These are phyloP conservation scores for Talpa occidentalis DNA, from an alignment of 2,113 vertebrate species.

Conservation along the genomic window DNA sequence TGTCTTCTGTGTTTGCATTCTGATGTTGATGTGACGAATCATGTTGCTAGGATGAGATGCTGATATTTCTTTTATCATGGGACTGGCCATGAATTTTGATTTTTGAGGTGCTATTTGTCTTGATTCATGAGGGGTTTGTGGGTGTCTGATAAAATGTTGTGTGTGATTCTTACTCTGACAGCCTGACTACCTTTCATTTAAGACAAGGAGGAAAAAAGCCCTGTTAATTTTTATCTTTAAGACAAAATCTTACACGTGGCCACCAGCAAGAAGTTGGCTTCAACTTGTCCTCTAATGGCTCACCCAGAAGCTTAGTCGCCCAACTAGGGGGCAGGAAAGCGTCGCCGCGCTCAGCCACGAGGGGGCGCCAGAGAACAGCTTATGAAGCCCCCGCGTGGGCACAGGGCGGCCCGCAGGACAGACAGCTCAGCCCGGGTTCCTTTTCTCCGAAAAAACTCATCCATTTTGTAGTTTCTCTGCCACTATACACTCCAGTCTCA, in stretches of 20 bases:
- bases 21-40: too few relatives aligned
- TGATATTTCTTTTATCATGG: not conserved
- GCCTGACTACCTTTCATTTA: not conserved
- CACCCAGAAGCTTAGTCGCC: not conserved
- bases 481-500: not conserved
- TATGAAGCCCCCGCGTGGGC: not conserved
- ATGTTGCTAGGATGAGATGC: not conserved
- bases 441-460: slow-evolving; percentile 31
- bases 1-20: not conserved
- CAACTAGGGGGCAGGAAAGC: not conserved
- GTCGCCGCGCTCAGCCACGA: not conserved
- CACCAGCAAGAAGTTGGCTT: not conserved
- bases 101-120: not conserved
- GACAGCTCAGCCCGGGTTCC: not conserved
- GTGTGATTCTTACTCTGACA: not conserved
- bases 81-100: too few relatives aligned
- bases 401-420: not conserved
- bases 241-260: not conserved
- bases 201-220: not conserved
- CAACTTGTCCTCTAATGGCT: not conserved
- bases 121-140: not conserved
- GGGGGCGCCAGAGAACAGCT: slow-evolving; percentile 39
- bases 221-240: not conserved
- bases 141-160: not conserved
- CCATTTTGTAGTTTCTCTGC: slow-evolving; percentile 15